Base-by-base conservation (phyloP, 1,140 invertebrate species). In the Papilio helenus region DNA sequence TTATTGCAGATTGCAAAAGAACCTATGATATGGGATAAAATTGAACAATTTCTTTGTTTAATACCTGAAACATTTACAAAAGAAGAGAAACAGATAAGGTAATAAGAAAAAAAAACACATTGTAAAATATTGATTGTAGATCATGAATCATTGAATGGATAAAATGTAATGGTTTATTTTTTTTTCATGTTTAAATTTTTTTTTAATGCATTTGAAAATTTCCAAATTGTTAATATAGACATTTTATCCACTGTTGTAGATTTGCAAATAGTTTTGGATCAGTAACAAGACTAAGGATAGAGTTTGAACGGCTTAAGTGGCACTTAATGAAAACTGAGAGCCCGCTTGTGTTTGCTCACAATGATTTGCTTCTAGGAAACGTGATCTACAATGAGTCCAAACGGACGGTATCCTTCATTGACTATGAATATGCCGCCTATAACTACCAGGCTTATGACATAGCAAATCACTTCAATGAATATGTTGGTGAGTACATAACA, bases 391-490 rank as follows among this genome's bases (percentile, higher is more conserved):
- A 98, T 87, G 92, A 97, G 88, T 95, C 96, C 80, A 95, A 96
- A 87, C 95, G 96, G 84, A 95, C 95, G 83, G 96, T 99, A 4
- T 97, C 96, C 26, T 99, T 99, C 91, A 99, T 99, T 87, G 99
- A 99, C 94, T 99, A 98, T 94, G 99, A 99, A 93, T 99, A 99
- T 95, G 97, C 98, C 9, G 97, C 96, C 80, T 97, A 97, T 86
- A 99, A 99, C 95, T 99, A 98, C 95, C 98, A 99, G 94, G 97
- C 98, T 1, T 99, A 96, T 94, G 99, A 99, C 95, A 99, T 99
- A 92, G 99, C 97, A 18, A 99, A 99, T 95, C 99, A 99, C 95
- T 99, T 99, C 95, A 97, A 97, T 87, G 99, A 99, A 96, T 99
- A 98, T 96, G 98, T 98, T 87, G 99, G 99, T 97, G 95, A 96